Conservation (phyloP, 2,888 invertebrate species). For the Zelleria hepariella region DNA sequence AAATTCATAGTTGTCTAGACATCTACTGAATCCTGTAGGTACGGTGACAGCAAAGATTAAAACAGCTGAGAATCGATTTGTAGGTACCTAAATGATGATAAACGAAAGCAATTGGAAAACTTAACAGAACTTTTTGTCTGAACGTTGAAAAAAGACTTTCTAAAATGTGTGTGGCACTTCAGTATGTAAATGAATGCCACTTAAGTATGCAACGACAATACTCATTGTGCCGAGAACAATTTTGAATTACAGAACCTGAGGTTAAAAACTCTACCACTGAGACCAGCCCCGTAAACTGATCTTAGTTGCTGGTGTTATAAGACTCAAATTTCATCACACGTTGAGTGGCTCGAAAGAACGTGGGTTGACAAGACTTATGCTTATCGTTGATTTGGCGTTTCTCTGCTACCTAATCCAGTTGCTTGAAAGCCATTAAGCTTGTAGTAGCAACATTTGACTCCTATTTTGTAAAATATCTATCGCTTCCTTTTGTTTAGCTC, state of each 20-base stretch:
- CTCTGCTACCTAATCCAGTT: conserved; percentile 67
- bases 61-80: no score
- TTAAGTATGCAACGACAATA: conserved; percentile 20
- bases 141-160: conserved; percentile 5
- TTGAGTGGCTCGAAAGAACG: conserved; percentile 23
- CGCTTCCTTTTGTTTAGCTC: background rate
- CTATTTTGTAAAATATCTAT: conserved; percentile 27
- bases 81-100: no score
- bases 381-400: conserved; percentile 66
- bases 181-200: conserved; percentile 2
- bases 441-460: conserved; percentile 56
- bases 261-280: conserved; percentile 12
- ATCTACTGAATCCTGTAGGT: no score
- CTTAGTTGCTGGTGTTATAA: conserved; percentile 27
- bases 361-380: conserved; percentile 65
- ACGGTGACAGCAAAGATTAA: no score
- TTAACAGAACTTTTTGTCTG: background rate
- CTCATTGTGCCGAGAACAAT: conserved; percentile 20
- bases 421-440: conserved; percentile 58
- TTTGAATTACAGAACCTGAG: conserved; percentile 20
- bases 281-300: conserved; percentile 9
- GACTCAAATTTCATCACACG: background rate
- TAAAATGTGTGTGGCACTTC: conserved; percentile 2
- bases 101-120: no score
- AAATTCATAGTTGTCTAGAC: no score